Evolutionary conservation across 2,888 invertebrate genomes (phyloP).

Genomic region (Laspeyria flexula): DNA sequence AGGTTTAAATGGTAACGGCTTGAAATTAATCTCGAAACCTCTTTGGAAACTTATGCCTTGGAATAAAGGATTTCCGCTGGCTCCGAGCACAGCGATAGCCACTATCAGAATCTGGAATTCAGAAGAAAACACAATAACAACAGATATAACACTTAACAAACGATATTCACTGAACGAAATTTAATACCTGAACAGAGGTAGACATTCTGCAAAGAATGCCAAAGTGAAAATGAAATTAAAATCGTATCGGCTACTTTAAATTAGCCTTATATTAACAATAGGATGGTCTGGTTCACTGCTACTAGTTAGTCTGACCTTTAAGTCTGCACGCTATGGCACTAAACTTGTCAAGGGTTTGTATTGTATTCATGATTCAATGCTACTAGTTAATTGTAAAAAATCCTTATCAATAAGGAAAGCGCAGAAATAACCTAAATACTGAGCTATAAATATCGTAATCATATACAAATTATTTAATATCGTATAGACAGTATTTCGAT

Average conservation of each 20-base stretch:
- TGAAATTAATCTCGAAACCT: constrained; percentile 57
- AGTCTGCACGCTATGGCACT: constrained; percentile 30
- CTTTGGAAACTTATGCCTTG: constrained; percentile 54
- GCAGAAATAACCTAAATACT: constrained; percentile 8
- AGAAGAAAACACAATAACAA: constrained; percentile 9
- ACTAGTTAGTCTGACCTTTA: constrained; percentile 24
- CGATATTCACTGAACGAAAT: neutral
- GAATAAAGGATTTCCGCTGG: constrained; percentile 22
- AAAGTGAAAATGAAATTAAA: constrained; percentile 36
- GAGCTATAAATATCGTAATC: neutral
- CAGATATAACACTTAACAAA: neutral
- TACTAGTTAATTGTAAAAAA: neutral
- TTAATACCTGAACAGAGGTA: constrained; percentile 33
- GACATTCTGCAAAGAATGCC: constrained; percentile 39
- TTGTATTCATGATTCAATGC: constrained; percentile 38
- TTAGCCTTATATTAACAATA: constrained; percentile 19
- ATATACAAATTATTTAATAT: too few species aligned
- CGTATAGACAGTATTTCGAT: too few species aligned
- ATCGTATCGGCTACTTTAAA: constrained; percentile 25
- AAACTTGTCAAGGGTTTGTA: constrained; percentile 34
- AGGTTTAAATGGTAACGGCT: constrained; percentile 53
- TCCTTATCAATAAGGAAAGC: neutral
- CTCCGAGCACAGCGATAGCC: constrained; percentile 3
- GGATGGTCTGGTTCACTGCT: constrained; percentile 17
- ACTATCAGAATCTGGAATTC: constrained; percentile 30